A percentile compares a stretch with the other conserved stretches of the same genome.
phyloP scores from a whole-genome alignment of 2,797 vertebrate genomes.

The Tympanoctomys barrerae region DNA sequence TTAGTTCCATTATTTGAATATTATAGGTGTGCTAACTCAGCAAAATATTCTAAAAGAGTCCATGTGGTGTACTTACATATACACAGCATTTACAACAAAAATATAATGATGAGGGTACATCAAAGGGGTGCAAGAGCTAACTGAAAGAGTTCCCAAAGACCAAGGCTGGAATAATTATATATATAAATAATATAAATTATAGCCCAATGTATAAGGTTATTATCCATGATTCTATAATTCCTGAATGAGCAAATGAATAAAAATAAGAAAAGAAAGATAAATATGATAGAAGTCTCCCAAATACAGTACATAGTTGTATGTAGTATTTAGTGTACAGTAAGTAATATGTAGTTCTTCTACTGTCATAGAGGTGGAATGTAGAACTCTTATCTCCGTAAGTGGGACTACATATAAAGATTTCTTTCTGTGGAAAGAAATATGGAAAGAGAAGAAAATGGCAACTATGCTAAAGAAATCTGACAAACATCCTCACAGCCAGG shows the following conservation, averaged over 20 bases:
- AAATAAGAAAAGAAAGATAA: background rate
- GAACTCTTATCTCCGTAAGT: background rate
- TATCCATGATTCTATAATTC: background rate
- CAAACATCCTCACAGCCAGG: background rate
- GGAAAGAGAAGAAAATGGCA: background rate
- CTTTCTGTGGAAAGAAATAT: background rate
- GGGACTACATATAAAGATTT: background rate
- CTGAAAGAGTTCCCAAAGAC: background rate
- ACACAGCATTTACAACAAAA: background rate
- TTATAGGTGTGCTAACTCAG: too few relatives aligned
- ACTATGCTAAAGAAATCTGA: background rate
- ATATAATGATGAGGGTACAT: background rate
- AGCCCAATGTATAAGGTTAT: slow-evolving; percentile 6
- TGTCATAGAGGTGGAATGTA: background rate
- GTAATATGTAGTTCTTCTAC: background rate
- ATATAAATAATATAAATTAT: background rate
- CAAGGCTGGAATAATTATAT: background rate
- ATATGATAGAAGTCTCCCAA: slow-evolving; percentile 26
- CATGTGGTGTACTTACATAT: background rate
- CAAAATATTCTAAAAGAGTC: too few relatives aligned
- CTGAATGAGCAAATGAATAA: background rate
- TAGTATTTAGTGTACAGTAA: background rate
- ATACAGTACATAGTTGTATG: background rate
- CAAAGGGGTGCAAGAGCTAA: background rate
- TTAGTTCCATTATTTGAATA: too few relatives aligned